These are phyloP conservation scores for Apis florea DNA, from an alignment of 1,140 invertebrate species.

Conservation along the genomic window DNA sequence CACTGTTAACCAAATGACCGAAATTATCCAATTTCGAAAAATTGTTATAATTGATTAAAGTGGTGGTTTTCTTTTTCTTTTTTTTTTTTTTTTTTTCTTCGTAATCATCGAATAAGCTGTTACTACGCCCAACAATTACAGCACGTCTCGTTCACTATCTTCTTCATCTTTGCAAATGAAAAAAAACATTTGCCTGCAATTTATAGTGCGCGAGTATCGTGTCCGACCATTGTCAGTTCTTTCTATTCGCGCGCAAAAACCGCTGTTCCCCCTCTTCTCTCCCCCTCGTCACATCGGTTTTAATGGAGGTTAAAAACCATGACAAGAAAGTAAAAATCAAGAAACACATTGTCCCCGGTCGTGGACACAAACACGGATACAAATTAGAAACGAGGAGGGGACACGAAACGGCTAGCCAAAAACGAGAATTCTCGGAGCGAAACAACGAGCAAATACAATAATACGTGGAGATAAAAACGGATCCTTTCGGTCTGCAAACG, in stretches of 20 bases:
- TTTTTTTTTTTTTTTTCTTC: no score
- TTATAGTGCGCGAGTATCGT: not conserved
- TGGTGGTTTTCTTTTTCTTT: no score
- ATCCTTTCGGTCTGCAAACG: not conserved
- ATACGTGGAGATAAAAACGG: not conserved
- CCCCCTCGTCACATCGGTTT: no score
- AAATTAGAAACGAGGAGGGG: not conserved
- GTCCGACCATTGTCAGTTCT: not conserved
- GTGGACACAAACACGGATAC: not conserved
- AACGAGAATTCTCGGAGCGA: not conserved
- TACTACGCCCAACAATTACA: no score
- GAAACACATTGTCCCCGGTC: not conserved
- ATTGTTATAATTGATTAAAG: no score
- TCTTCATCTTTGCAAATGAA: no score
- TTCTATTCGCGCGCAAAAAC: not conserved
- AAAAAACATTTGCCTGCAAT: not conserved
- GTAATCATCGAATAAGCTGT: no score
- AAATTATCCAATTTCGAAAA: no score
- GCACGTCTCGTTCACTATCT: no score
- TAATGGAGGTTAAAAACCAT: not conserved
- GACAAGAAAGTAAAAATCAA: conserved; percentile 4
- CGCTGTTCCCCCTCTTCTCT: not conserved
- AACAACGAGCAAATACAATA: not conserved
- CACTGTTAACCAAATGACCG: no score
- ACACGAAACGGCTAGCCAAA: not conserved